These are phyloP conservation scores for Megalops cyprinoides DNA, from an alignment of 2,797 vertebrate species.

Conservation along the genomic window DNA sequence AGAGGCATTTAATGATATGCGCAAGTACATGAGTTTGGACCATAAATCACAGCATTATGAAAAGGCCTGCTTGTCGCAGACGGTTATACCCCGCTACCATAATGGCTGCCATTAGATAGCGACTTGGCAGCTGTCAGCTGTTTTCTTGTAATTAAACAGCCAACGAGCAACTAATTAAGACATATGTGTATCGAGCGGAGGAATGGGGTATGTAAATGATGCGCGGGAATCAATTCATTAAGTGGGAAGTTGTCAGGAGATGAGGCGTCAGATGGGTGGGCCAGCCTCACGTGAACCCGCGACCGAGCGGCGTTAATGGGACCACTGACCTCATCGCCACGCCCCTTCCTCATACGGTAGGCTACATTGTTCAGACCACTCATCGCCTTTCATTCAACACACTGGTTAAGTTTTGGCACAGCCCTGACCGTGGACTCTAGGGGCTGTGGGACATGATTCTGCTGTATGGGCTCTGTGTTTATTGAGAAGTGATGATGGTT, in stretches of 20 bases:
- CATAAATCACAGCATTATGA: slow-evolving; percentile 80
- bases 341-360: no score
- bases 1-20: slow-evolving; percentile 67
- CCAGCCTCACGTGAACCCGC: slow-evolving; percentile 44
- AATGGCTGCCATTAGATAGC: slow-evolving; percentile 77
- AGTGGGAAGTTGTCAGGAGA: slow-evolving; percentile 80
- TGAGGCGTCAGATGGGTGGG: slow-evolving; percentile 68
- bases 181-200: slow-evolving; percentile 80
- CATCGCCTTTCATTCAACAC: no score
- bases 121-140: slow-evolving; percentile 83
- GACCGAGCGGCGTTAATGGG: slow-evolving; percentile 36
- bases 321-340: no score
- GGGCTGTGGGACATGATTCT: no score
- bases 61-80: slow-evolving; percentile 73
- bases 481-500: no score
- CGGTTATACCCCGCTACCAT: slow-evolving; percentile 68
- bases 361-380: no score
- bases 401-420: no score
- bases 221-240: slow-evolving; percentile 84
- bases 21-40: slow-evolving; percentile 69
- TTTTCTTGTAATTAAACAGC: slow-evolving; percentile 87
- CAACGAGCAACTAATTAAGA: slow-evolving; percentile 86
- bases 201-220: slow-evolving; percentile 80
- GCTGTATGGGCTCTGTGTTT: no score
- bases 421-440: no score